Evolutionary conservation across 1,140 invertebrate species (phyloP), one percentile per base, ranked within the genome.

Genomic region (Eupeodes corollae): DNA sequence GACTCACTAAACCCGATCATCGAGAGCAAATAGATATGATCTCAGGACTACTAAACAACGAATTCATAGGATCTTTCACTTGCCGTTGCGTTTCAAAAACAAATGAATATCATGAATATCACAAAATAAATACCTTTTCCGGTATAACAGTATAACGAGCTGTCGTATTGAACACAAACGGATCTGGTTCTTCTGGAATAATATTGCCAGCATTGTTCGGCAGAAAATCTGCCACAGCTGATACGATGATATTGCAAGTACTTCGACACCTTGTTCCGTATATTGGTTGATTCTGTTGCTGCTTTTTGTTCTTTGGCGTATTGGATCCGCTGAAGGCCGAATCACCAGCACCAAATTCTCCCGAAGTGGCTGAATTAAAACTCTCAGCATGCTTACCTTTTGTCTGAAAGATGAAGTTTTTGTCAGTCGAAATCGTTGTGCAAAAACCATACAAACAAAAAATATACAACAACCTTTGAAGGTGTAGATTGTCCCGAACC

Each of bases 201-300:
- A 21, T 30, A 16, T 54, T 41, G 15, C 39, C 21, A 16, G 38
- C 6, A 14, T 53, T 41, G 3, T 56, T 45, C 5, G 61, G 58
- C 43, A 65, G 34, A 46, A 67, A 62, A 44, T 69, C 63, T 0
- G 64, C 63, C 15, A 69, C 68, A 2, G 75, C 67, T 1, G 76
- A 73, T n/a, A 79, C 58, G 9, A 79, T 72, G 34, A 84, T 84
- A 55, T 75, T 84, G 55, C 79, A 83, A 0, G 81, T 83, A 59
- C 80, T 84, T 40, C 73, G 77, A 49, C 80, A 83, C 45, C 67
- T 66, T 19, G 70, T 57, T 53, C 61, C 62, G 16, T 58, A 60
- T 13, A 55, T 39, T 18, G 51, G 30, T 35, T 30, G 19, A 21
- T 39, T 34, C 38, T n/a, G 47, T 9, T n/a, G 32, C 33, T 21